Conservation (phyloP, 1,140 invertebrate genomes). For the Calliphora vicina region DNA sequence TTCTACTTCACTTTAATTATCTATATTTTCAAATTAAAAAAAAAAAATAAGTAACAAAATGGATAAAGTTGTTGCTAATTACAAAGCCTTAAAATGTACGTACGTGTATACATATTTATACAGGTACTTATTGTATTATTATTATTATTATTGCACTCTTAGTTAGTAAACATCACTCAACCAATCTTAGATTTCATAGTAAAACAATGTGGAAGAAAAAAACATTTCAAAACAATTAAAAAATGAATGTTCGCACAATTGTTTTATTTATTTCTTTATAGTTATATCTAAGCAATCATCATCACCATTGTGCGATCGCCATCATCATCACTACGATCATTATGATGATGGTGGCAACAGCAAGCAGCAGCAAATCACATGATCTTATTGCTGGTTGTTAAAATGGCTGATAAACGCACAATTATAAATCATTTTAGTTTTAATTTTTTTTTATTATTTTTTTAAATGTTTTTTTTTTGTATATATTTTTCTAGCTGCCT, state of each 20-base stretch:
- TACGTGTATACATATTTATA: not conserved
- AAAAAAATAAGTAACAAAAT: not conserved
- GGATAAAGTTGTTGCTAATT: slow-evolving; percentile 33
- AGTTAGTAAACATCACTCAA: not conserved
- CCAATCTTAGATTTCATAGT: not conserved
- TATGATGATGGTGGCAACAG: not conserved
- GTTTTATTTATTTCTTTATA: not conserved
- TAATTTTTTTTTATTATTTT: not conserved
- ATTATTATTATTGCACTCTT: not conserved
- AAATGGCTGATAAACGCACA: slow-evolving; percentile 29
- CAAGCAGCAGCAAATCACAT: not conserved
- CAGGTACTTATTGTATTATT: too few species aligned
- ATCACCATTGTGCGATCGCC: not conserved
- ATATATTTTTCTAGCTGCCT: too few species aligned
- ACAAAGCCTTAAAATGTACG: not conserved
- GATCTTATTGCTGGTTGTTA: not conserved
- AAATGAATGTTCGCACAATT: not conserved
- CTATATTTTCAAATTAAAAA: not conserved
- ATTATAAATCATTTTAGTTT: slow-evolving; percentile 26
- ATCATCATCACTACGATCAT: not conserved
- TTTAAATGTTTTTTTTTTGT: not conserved
- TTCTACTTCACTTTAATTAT: not conserved
- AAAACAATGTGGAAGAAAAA: not conserved
- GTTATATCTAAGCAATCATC: not conserved
- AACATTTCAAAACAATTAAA: not conserved